Evolutionary conservation across 2,888 invertebrate species (phyloP).

Genomic region (Aleiodes leptofemur): DNA sequence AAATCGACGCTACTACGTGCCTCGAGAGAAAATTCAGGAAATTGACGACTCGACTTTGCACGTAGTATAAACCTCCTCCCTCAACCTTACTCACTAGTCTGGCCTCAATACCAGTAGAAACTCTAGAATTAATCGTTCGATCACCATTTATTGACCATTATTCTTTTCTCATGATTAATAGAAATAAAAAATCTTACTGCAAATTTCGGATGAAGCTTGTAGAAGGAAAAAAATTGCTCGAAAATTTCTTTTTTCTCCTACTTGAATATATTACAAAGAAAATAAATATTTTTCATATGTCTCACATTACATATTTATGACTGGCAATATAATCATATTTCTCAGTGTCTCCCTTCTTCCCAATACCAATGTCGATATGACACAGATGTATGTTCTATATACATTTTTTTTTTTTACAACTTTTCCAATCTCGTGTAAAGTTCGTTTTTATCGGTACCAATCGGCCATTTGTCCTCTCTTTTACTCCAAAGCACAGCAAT

Average conservation of each 20-base stretch:
- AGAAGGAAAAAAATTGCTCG: no score
- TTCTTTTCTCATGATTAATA: neutral
- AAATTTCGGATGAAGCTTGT: no score
- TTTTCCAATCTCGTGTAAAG: slow-evolving; percentile 36
- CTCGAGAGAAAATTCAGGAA: slow-evolving; percentile 55
- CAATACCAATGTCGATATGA: slow-evolving; percentile 19
- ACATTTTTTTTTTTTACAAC: slow-evolving; percentile 25
- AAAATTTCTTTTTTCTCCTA: no score
- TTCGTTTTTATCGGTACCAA: slow-evolving; percentile 31
- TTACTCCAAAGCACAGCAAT: slow-evolving; percentile 32
- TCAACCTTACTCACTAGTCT: slow-evolving; percentile 4
- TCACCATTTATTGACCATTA: slow-evolving; percentile 12
- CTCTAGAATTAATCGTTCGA: slow-evolving; percentile 34
- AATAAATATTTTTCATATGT: no score
- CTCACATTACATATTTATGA: neutral
- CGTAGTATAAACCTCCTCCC: slow-evolving; percentile 44
- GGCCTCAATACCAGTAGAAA: slow-evolving; percentile 19
- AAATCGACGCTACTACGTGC: slow-evolving; percentile 56
- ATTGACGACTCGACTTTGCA: slow-evolving; percentile 57
- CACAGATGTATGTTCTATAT: slow-evolving; percentile 8
- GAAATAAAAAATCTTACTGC: neutral
- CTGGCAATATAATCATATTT: slow-evolving; percentile 22
- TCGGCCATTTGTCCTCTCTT: slow-evolving; percentile 35
- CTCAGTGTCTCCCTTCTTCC: neutral
- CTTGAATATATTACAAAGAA: no score